Base-by-base conservation (phyloP, 2,113 vertebrate genomes). In the Plecturocebus donacophilus region DNA sequence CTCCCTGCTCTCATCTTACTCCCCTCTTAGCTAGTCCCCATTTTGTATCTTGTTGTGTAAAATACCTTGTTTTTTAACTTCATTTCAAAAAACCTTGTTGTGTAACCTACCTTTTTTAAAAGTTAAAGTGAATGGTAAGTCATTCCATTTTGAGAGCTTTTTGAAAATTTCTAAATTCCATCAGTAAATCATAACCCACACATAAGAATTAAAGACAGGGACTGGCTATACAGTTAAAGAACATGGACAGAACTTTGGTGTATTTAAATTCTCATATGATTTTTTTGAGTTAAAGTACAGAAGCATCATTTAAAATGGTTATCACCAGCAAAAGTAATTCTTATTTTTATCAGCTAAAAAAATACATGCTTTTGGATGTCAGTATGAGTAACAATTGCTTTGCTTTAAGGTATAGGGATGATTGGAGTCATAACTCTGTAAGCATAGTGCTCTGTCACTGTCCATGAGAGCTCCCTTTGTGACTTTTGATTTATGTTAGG, bases 321-420 rank as follows among this genome's bases (percentile, higher is more conserved):
- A 20, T 96, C 42, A 49, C 6, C 49, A 54, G 30, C 45, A 71
- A 77, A 79, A 86, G 38, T 10, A 87, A 91, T 66, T 90, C 35
- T 92, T 98, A 87, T 81, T 88, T 97, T 95, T 56, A 95, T 76
- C 40, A 95, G 3, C 4, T 87, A 76, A 47, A 92, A 58, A 4
- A 12, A 84, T n/a, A 20, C 5, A 52, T 19, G 9, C 71, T 92
- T 76, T 75, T 84, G 90, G 56, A 85, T 90, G 38, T 97, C 61
- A 76, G 2, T 32, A 23, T 81, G 27, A 82, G 7, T 88, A 95
- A 81, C 27, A 73, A 54, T 82, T 93, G 40, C 47, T 97, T 96
- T 96, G 27, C 73, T 92, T 90, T 93, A 66, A 90, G 79, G 32
- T 38, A 0, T 38, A 35, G 52, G 40, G 19, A 56, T 66, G 38